Base-by-base conservation (phyloP, 2,797 vertebrate species). In the Buphagus erythrorhynchus region DNA sequence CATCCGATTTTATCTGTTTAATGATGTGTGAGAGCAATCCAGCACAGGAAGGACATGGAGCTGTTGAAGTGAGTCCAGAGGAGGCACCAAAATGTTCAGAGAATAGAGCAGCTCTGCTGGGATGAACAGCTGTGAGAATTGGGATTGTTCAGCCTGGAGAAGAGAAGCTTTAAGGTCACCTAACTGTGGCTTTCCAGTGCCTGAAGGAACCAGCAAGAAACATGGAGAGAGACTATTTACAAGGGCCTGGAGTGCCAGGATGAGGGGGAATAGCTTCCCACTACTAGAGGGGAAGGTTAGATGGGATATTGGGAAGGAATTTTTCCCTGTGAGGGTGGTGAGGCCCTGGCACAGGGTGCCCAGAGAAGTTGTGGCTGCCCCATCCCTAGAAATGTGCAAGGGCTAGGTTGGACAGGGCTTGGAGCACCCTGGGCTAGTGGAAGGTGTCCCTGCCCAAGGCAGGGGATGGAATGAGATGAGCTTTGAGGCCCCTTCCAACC, bases 261-360 rank as follows among this genome's bases (percentile, higher is more conserved):
- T 6, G 25, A 15, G 6, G 38, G 25, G 31, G 11, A 62, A 55
- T 42, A 26, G 14, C 24, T 79, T 72, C 66, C 6, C 8, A 49
- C 18, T 71, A 24, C 12, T 43, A 72, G 9, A 49, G 18, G 49
- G 5, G 2, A 36, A 28, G 26, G 16, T 1, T 49, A 33, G 19
- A 10, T 43, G 13, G 19, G 43, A 33, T 43, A 51, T 3, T n/a
- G 22, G 35, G 36, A 57, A 57, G 18, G 2, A 78, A 19, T 36
- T 57, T 0, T 5, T 57, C 15, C 5, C 8, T 49, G 15, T 16
- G 35, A 78, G 18, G 15, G 36, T n/a, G 18, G 6, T 0, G 2
- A 49, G 42, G 12, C 18, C 26, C 26, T 28, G 26, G 26, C 31
- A 63, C 21, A 71, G 26, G 8, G 0, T 69, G 1, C 2, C 33